These are phyloP conservation scores for Aphrophora alni DNA, from an alignment of 2,888 invertebrate genomes.

Conservation along the genomic window DNA sequence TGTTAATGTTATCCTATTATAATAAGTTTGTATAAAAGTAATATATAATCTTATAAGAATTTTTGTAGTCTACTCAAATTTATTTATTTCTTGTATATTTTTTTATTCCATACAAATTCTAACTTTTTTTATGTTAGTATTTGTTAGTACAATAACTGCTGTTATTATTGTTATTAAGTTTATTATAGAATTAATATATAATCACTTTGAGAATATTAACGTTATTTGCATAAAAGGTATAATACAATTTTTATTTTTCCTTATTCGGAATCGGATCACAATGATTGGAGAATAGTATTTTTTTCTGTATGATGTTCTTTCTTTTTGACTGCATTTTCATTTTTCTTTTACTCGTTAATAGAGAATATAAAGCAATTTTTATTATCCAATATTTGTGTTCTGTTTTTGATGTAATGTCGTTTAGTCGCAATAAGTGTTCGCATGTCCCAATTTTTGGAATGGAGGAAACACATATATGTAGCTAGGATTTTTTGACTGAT, in stretches of 20 bases:
- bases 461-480: slow-evolving; percentile 22
- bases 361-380: neutral
- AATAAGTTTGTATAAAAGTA: slow-evolving; percentile 5
- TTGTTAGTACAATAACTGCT: neutral
- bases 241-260: neutral
- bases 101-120: neutral
- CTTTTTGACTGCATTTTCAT: neutral
- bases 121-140: neutral
- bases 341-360: neutral
- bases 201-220: neutral
- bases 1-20: neutral
- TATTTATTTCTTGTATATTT: slow-evolving; percentile 9
- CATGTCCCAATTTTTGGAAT: neutral
- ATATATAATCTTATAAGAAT: slow-evolving; percentile 6
- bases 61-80: slow-evolving; percentile 1
- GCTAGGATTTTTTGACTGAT: slow-evolving; percentile 50
- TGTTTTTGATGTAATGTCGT: neutral
- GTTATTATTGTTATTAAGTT: slow-evolving; percentile 9
- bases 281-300: neutral
- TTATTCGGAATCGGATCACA: neutral
- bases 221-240: neutral
- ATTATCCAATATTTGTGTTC: neutral
- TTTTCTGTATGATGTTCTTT: neutral
- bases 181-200: slow-evolving; percentile 9
- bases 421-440: neutral